Evolutionary conservation across 2,888 invertebrate genomes (phyloP).

Genomic region (Myopa tessellatipennis): DNA sequence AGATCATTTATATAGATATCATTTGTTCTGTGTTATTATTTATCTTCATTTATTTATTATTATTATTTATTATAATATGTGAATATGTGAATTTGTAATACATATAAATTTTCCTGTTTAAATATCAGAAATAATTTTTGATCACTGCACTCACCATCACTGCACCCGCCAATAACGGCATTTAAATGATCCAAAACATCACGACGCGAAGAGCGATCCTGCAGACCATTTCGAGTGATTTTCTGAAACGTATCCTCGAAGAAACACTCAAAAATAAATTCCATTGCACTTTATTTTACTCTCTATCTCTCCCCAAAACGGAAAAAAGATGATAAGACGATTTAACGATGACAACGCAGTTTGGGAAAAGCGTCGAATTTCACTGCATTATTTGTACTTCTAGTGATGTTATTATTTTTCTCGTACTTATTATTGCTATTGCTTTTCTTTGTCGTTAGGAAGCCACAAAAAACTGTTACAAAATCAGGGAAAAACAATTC

Average conservation of each 20-base stretch:
- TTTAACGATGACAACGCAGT: not conserved
- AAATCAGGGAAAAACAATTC: no score
- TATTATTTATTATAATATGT: no score
- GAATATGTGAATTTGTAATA: no score
- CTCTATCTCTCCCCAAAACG: not conserved
- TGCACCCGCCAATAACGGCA: slow-evolving; percentile 81
- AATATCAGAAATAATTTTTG: no score
- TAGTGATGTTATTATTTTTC: not conserved
- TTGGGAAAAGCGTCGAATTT: not conserved
- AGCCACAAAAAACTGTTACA: not conserved
- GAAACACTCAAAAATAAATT: slow-evolving; percentile 82
- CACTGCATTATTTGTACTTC: not conserved
- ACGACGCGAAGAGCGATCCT: slow-evolving; percentile 77
- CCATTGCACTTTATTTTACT: slow-evolving; percentile 70
- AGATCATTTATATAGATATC: no score
- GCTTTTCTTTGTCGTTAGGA: not conserved
- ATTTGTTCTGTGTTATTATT: no score
- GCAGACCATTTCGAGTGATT: slow-evolving; percentile 78
- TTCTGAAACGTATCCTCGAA: slow-evolving; percentile 80
- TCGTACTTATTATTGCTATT: no score
- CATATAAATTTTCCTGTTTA: no score
- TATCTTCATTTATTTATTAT: no score
- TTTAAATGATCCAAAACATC: slow-evolving; percentile 82
- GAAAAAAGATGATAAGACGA: not conserved
- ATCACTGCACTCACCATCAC: slow-evolving; percentile 56